phyloP scores from a whole-genome alignment of 1,140 invertebrate species.

The Apis cerana region DNA sequence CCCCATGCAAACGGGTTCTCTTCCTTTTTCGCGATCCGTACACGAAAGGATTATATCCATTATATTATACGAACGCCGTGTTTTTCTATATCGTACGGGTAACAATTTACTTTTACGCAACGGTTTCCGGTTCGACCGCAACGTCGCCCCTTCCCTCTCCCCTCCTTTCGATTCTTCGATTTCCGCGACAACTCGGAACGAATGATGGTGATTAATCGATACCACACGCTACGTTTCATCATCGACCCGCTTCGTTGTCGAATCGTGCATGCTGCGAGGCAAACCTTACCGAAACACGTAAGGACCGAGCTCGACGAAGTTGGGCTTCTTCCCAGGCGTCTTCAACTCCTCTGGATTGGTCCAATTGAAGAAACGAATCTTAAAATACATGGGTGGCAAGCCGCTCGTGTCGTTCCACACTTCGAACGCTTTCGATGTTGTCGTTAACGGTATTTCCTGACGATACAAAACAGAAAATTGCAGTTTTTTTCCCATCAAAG shows the following conservation, averaged over 20 bases:
- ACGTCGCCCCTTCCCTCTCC: neutral
- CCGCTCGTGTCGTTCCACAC: conserved; percentile 80
- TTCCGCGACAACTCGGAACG: neutral
- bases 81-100: neutral
- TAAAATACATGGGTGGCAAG: conserved; percentile 79
- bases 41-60: neutral
- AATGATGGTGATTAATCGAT: neutral
- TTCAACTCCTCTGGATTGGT: conserved; percentile 81
- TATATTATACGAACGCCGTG: neutral
- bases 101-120: neutral
- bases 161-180: neutral
- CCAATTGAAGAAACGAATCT: conserved; percentile 84
- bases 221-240: neutral
- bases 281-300: conserved; percentile 83
- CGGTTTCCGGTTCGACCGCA: conserved; percentile 3
- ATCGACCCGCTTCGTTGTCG: neutral
- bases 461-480: neutral
- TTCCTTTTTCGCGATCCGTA: neutral
- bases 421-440: conserved; percentile 74
- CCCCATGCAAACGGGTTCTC: no score
- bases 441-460: conserved; percentile 73
- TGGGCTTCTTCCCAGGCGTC: conserved; percentile 78
- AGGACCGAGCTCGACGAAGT: conserved; percentile 85
- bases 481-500: neutral
- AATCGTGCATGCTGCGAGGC: no score